Base-by-base conservation (phyloP, 2,888 invertebrate species). In the Cecidostiba fungosa region DNA sequence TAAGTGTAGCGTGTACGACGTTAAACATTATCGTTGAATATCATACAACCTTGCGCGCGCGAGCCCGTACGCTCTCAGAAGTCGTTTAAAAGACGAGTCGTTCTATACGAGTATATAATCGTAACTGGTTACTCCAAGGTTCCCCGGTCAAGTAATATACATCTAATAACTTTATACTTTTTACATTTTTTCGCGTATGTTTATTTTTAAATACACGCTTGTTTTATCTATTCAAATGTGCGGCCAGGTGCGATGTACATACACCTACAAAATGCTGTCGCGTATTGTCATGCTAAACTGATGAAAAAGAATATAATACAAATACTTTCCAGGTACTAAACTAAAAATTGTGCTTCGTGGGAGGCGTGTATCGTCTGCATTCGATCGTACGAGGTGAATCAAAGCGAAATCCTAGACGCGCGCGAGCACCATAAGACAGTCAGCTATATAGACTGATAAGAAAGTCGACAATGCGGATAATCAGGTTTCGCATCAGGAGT, bases 381-480 rank as follows among this genome's bases (percentile, higher is more conserved):
- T 3, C 62, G 62, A 50, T 62, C 3, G 26, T 0, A 59, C 8
- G 23, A n/a, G n/a, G n/a, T n/a, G 23, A 59, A 59, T 59, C 59
- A 59, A 59, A 59, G 59, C 23, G 59, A 8, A 10, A 54, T n/a
- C 19, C 54, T 26, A n/a, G 14, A 50, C 4, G 1, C 3, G 50
- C 19, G 23, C 1, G 32, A 14, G 62, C 43, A 23, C 23, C 23
- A 23, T 29, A 43, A 29, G 50, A 26, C 59, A 59, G 32, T 12
- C n/a, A n/a, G n/a, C n/a, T n/a, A n/a, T n/a, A n/a, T 19, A 43
- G 59, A 74, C 47, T 26, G 50, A 76, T 82, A 82, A 69, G 23
- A 76, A 82, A 76, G 76, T n/a, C 76, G 12, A 62, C 14, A 83
- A 83, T 78, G 72, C 62, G 43, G 19, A 47, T 83, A 70, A 83